Evolutionary conservation across 2,888 invertebrate genomes (phyloP).

Genomic region (Fissipunctia ypsillon): DNA sequence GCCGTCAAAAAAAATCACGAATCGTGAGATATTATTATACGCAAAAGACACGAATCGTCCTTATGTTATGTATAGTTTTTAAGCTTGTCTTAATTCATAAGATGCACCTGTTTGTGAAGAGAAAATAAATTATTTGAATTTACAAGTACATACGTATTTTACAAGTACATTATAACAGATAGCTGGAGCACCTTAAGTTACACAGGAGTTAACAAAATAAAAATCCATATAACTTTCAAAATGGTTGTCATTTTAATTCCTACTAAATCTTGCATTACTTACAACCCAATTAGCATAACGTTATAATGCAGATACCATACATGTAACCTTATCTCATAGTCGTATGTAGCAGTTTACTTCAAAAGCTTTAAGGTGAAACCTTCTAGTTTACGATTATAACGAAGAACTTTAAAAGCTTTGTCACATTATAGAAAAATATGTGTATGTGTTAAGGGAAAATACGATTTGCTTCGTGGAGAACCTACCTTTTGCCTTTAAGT

Average conservation of each 20-base stretch:
- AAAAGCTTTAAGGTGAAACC: slow-evolving; percentile 18
- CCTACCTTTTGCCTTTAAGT: neutral
- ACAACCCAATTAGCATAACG: neutral
- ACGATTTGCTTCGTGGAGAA: slow-evolving; percentile 10
- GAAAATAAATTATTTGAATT: too few relatives aligned
- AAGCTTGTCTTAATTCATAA: too few relatives aligned
- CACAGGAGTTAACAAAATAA: too few relatives aligned
- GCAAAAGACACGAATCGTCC: too few relatives aligned
- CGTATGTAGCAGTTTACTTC: slow-evolving; percentile 19
- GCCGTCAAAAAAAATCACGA: too few relatives aligned
- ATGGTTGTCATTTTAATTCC: neutral
- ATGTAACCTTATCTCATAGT: slow-evolving; percentile 14
- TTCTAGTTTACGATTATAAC: slow-evolving; percentile 45
- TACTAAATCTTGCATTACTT: neutral
- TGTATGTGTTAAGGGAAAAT: slow-evolving; percentile 28
- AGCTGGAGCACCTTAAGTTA: too few relatives aligned
- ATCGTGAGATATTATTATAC: too few relatives aligned
- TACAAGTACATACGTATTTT: too few relatives aligned
- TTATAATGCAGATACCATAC: slow-evolving; percentile 8
- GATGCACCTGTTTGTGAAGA: too few relatives aligned
- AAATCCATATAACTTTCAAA: too few relatives aligned
- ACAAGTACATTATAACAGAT: too few relatives aligned
- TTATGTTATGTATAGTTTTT: too few relatives aligned
- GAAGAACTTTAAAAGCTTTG: slow-evolving; percentile 56
- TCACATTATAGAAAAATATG: slow-evolving; percentile 54